Evolutionary conservation across 2,113 vertebrate species (phyloP).

Genomic region (Eurypyga helias): DNA sequence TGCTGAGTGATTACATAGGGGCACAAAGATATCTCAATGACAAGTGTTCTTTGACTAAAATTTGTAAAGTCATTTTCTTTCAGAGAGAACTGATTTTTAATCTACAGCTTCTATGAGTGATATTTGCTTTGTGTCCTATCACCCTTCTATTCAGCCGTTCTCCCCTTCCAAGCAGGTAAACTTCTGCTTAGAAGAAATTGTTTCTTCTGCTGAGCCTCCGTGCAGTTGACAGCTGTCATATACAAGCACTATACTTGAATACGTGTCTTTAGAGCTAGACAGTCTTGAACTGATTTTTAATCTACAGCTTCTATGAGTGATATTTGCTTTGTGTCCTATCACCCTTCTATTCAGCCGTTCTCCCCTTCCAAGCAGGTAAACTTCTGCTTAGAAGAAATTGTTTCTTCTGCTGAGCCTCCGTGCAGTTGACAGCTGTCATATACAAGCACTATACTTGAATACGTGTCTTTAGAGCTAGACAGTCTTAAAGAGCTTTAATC

Average conservation of each 20-base stretch:
- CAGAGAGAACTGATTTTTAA: conserved; percentile 61
- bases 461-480: neutral
- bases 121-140: conserved; percentile 35
- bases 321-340: conserved; percentile 35
- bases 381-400: conserved; percentile 50
- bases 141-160: neutral
- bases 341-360: neutral
- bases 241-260: neutral
- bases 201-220: neutral
- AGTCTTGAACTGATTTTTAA: conserved; percentile 50
- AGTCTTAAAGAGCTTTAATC: conserved; percentile 33
- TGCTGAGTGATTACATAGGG: conserved; percentile 40
- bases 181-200: conserved; percentile 50
- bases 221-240: conserved; percentile 48
- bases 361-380: conserved; percentile 48
- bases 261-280: neutral
- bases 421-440: conserved; percentile 48
- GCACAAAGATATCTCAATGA: conserved; percentile 61
- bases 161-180: conserved; percentile 48
- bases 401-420: neutral
- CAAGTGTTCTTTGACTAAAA: conserved; percentile 61
- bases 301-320: conserved; percentile 28
- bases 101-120: conserved; percentile 28
- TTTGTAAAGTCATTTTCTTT: conserved; percentile 65
- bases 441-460: neutral